A percentile compares a stretch with the other conserved stretches of the same genome.
Evolutionary conservation across 2,113 vertebrate species (phyloP).

Genomic region (Siniperca chuatsi): DNA sequence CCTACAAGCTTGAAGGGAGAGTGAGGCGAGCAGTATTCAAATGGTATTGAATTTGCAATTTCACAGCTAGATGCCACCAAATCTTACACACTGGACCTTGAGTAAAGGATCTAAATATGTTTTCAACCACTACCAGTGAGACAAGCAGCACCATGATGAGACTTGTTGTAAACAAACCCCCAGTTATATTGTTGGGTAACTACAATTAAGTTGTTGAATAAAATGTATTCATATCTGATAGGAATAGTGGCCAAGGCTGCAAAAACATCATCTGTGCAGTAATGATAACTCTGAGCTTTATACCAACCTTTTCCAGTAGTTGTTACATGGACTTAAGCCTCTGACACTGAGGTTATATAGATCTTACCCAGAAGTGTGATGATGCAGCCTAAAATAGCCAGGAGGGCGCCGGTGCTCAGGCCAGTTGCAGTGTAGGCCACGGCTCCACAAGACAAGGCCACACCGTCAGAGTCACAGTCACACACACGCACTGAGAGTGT

Average conservation of each 20-base stretch:
- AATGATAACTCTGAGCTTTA: neutral
- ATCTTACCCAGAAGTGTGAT: conserved; percentile 92
- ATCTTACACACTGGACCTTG: too few species aligned
- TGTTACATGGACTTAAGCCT: neutral
- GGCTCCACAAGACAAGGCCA: conserved; percentile 92
- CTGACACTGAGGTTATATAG: neutral
- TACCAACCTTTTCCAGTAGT: neutral
- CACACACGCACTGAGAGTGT: conserved; percentile 95
- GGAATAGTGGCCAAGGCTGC: neutral
- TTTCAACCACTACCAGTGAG: neutral
- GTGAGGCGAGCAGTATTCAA: too few species aligned
- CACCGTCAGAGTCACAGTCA: conserved; percentile 90
- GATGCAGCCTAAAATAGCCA: conserved; percentile 95
- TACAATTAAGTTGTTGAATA: neutral
- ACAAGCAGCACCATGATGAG: neutral
- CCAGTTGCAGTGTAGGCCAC: conserved; percentile 92
- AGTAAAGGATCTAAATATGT: neutral
- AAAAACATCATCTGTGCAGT: neutral
- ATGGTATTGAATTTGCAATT: too few species aligned
- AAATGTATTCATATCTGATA: neutral
- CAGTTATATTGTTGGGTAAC: neutral
- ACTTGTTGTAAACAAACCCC: neutral
- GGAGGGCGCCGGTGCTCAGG: conserved; percentile 94
- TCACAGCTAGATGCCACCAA: too few species aligned
- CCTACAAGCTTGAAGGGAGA: too few species aligned